Evolutionary conservation across 2,797 vertebrate species (phyloP), one percentile per base, ranked within the genome.

Genomic region (Spinus olivaceus): DNA sequence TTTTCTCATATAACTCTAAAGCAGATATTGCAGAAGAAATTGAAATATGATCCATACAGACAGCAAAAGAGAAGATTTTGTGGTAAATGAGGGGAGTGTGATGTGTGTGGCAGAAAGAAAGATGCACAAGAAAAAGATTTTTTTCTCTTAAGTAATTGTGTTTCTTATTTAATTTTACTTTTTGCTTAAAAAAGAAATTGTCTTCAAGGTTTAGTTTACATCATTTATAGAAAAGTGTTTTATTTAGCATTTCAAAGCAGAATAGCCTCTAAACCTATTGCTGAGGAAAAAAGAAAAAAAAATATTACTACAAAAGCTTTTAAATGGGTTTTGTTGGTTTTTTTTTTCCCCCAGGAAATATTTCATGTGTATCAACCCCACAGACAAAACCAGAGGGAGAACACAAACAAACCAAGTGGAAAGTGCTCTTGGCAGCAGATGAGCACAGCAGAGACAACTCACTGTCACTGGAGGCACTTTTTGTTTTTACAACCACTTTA

Each of bases 101-200:
- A 2, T 3, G 0, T 44, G 18, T 39, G 25, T 23, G 19, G 9
- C 25, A 21, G 8, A 30, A 60, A 86, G 8, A 12, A 61, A 86
- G 7, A 14, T 4, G 1, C 1, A n/a, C 2, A 51, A 18, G 8
- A 61, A 25, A 12, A 37, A 9, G 17, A 24, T 17, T 28, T 9
- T 50, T 73, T 85, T 50, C 13, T 33, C 23, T 59, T 9, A 73
- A 49, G 9, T 59, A 32, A 3, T n/a, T 32, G 47, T 81, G 51
- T 39, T 14, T 33, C 11, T 54, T 32, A 74, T 37, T 56, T 37
- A 57, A 20, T 76, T 51, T 49, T 63, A 39, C 7, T 41, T 44
- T 69, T 79, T 59, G 27, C 27, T 72, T 60, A 1, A 2, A 33
- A 65, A 80, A 86, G 37, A 64, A 33, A 24, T 7, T 46, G 1